Evolutionary conservation across 2,888 invertebrate genomes (phyloP), one percentile per base, ranked within the genome.

Genomic region (Fragum fragum): DNA sequence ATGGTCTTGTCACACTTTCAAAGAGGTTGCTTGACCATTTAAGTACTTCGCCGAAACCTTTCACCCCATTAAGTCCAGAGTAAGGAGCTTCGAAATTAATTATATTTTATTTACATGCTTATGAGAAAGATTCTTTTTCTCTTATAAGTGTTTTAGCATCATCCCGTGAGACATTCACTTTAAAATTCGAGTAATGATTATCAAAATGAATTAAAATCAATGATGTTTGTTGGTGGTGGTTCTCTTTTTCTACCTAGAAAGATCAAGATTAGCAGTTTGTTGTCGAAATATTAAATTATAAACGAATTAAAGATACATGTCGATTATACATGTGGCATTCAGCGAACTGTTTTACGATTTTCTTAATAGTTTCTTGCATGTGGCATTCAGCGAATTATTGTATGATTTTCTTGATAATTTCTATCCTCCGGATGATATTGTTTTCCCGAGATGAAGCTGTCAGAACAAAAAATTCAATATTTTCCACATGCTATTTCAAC

Each of bases 21-120:
- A 79, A 79, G 79, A 26, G 75, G 74, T 78, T 69, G 79, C 78
- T 36, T 82, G 79, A 82, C 81, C 81, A 77, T 82, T 79, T 85
- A 85, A 82, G 74, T 63, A 79, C 61, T 52, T 32, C 26, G 68
- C 68, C 53, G 52, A 52, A 52, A 71, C n/a, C 39, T 29, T 21
- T 66, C 66, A 66, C 42, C 66, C 36, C 29, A 26, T 66, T 42
- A 21, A 66, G 42, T 42, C 1, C 66, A 39, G 16, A 39, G 18
- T 36, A 5, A 66, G 14, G 18, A n/a, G 11, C 14, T 14, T 16
- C 1, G 14, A 5, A 29, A 61, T 29, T 32, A 32, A 61, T 32
- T 32, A 32, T 61, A 32, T 6, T 61, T 28, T 29, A 32, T 32
- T 16, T 26, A 59, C 5, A 28, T 59, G 59, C 23, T 59, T 59